These are phyloP conservation scores for Tarsius wallacei DNA, from an alignment of 2,797 vertebrate genomes.

Conservation along the genomic window DNA sequence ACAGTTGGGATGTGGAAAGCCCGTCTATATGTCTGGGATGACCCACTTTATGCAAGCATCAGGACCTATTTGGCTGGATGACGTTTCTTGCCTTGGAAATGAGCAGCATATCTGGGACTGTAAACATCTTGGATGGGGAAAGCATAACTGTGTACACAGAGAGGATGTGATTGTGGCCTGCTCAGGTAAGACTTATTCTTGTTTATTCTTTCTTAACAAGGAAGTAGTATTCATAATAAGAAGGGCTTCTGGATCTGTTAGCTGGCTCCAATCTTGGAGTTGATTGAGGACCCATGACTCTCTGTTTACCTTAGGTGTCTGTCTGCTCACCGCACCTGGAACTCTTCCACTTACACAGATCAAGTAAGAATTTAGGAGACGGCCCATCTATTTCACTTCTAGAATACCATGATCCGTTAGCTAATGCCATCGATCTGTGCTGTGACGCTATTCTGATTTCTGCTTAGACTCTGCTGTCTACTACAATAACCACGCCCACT, in stretches of 20 bases:
- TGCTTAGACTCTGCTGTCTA: too few species aligned
- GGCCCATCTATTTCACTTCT: too few species aligned
- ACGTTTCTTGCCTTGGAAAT: constrained; percentile 57
- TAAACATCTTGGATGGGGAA: accelerated
- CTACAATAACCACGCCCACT: too few species aligned
- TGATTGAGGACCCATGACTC: not conserved
- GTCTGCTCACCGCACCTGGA: not conserved
- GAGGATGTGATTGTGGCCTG: not conserved
- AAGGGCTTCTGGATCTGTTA: not conserved
- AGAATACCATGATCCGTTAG: not conserved
- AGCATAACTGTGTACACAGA: accelerated
- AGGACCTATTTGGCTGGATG: not conserved
- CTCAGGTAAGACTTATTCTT: constrained; percentile 34
- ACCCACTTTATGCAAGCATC: constrained; percentile 63
- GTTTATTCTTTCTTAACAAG: not conserved
- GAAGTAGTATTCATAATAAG: not conserved
- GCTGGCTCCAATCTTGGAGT: not conserved
- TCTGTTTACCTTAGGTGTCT: not conserved
- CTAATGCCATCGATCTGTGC: too few species aligned
- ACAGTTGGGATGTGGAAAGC: constrained; percentile 82
- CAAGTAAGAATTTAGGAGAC: not conserved
- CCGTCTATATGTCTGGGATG: constrained; percentile 69
- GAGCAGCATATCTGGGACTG: constrained; percentile 81
- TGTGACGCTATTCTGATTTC: too few species aligned
- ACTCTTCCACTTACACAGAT: not conserved